phyloP scores from a whole-genome alignment of 2,113 vertebrate species.

The Cephalophus harveyi region DNA sequence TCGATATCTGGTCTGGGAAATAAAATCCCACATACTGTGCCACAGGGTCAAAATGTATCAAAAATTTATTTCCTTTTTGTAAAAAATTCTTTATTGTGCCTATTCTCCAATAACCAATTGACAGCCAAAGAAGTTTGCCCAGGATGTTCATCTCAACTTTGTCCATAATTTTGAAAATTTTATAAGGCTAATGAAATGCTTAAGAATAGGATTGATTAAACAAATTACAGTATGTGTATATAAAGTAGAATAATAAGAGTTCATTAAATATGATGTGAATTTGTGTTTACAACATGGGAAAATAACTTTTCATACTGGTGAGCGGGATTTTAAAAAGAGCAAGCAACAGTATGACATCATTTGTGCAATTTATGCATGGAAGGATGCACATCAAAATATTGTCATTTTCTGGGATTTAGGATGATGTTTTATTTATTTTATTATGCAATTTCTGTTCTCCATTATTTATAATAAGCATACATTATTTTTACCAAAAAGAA shows the following conservation, averaged over 20 bases:
- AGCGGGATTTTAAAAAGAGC: not conserved
- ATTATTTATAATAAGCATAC: constrained; percentile 17
- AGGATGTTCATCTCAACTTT: not conserved
- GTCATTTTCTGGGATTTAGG: not conserved
- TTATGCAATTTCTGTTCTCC: not conserved
- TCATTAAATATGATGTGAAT: not conserved
- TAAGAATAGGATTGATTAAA: not conserved
- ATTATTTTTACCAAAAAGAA: not conserved
- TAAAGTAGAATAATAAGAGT: not conserved
- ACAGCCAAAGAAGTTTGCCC: not conserved
- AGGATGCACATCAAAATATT: not conserved
- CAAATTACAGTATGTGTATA: not conserved
- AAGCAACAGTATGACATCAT: not conserved
- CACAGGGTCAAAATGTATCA: not conserved
- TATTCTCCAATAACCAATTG: not conserved
- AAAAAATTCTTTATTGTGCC: not conserved
- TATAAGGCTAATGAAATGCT: not conserved
- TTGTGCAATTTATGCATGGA: not conserved
- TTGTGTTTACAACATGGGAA: not conserved
- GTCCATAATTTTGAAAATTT: not conserved
- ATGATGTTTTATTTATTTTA: not conserved
- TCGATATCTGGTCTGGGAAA: not conserved
- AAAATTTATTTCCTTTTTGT: not conserved
- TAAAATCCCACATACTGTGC: not conserved
- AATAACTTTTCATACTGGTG: not conserved